These are phyloP conservation scores for Electrona antarctica DNA, from an alignment of 2,113 vertebrate species.

Conservation along the genomic window DNA sequence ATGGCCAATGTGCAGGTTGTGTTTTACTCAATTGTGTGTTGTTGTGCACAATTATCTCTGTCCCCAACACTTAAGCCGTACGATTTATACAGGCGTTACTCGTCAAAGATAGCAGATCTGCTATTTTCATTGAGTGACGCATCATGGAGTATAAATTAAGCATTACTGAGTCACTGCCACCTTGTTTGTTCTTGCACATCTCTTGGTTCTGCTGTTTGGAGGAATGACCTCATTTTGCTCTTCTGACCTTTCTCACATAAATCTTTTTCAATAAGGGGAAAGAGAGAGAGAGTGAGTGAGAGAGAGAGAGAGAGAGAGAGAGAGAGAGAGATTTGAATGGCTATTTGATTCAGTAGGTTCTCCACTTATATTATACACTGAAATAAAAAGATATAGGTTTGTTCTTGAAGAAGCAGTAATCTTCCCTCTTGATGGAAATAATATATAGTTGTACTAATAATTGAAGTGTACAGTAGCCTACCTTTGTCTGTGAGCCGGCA, in stretches of 20 bases:
- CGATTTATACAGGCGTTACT: too few species aligned
- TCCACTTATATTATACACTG: background rate
- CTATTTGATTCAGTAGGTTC: too few species aligned
- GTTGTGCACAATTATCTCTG: slow-evolving; percentile 33
- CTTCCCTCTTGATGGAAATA: too few species aligned
- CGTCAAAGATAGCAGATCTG: too few species aligned
- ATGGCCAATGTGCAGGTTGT: too few species aligned
- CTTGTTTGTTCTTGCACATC: slow-evolving; percentile 41
- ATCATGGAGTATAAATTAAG: too few species aligned
- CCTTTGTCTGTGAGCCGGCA: slow-evolving; percentile 58
- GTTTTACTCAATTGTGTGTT: too few species aligned
- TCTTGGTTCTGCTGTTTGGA: slow-evolving; percentile 46
- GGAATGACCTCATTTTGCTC: slow-evolving; percentile 51
- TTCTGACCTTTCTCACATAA: slow-evolving; percentile 61
- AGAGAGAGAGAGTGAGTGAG: background rate
- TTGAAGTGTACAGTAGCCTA: slow-evolving; percentile 16
- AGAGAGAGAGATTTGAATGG: too few species aligned
- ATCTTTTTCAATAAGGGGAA: too few species aligned
- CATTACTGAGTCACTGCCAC: slow-evolving; percentile 52
- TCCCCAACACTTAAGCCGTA: slow-evolving; percentile 34
- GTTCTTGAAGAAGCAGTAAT: too few species aligned
- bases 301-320: too few species aligned
- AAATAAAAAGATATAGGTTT: background rate
- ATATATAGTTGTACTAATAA: background rate
- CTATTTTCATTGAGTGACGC: too few species aligned